Evolutionary conservation across 2,113 vertebrate species (phyloP).

Genomic region (Otus sunia): DNA sequence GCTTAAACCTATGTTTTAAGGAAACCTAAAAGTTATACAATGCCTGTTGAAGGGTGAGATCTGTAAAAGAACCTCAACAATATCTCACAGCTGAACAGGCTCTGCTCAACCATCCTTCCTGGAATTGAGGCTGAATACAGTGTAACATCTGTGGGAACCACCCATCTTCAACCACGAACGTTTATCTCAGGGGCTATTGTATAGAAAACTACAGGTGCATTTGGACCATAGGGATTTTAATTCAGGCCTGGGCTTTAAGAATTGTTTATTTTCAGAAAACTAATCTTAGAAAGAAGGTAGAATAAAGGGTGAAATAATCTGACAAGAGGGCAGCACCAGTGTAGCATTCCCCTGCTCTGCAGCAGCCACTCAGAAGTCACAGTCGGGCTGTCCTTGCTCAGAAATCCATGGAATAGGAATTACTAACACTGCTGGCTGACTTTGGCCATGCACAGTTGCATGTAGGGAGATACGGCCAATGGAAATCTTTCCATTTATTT

Average conservation of each 20-base stretch:
- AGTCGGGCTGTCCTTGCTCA: background rate
- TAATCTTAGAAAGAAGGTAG: background rate
- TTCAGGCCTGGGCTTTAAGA: background rate
- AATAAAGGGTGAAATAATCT: background rate
- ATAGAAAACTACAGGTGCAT: background rate
- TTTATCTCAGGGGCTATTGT: background rate
- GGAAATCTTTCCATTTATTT: background rate
- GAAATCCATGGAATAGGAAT: background rate
- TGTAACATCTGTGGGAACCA: background rate
- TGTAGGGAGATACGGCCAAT: background rate
- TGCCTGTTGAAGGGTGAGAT: background rate
- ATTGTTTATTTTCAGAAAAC: background rate
- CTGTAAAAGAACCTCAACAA: background rate
- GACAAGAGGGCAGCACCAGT: background rate
- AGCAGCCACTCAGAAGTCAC: background rate
- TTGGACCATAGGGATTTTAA: background rate
- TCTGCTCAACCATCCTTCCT: background rate
- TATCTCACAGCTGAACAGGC: background rate
- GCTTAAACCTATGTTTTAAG: background rate
- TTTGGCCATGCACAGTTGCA: background rate
- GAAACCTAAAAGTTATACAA: background rate
- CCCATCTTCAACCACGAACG: background rate
- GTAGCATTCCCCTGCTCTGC: background rate
- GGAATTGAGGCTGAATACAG: background rate
- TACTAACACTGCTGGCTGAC: background rate